These are phyloP conservation scores for Acanthis flammea DNA, from an alignment of 2,797 vertebrate genomes.

Conservation along the genomic window DNA sequence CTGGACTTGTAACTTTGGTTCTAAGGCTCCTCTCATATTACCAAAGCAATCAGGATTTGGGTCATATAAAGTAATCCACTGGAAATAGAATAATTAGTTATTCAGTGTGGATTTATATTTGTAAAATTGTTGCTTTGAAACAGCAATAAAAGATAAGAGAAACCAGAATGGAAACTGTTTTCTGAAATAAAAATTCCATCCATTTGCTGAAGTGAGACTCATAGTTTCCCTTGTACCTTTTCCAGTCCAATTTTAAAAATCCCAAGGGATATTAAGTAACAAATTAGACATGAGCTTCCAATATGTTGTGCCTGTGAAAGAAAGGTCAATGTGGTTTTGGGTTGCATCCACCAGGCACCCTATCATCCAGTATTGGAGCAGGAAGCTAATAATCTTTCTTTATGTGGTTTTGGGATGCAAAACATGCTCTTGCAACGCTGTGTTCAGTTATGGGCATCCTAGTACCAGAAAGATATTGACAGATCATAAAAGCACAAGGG, in stretches of 20 bases:
- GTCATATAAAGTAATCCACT: neutral
- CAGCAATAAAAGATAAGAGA: neutral
- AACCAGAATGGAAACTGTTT: neutral
- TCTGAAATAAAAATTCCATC: neutral
- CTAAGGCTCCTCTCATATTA: neutral
- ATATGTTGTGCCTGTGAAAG: neutral
- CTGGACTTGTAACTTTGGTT: neutral
- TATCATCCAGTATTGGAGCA: neutral
- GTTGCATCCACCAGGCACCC: constrained; percentile 25
- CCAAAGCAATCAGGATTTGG: neutral
- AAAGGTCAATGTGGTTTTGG: constrained; percentile 41
- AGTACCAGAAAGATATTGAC: constrained; percentile 59
- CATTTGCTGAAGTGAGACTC: neutral
- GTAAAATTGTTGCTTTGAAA: neutral
- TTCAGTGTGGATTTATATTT: neutral
- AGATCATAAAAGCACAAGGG: constrained; percentile 47
- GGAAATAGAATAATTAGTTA: neutral
- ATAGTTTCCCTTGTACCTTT: neutral
- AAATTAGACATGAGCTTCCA: constrained; percentile 44
- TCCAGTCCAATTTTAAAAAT: constrained; percentile 11
- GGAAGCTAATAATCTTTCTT: constrained; percentile 52
- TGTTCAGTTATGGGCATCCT: constrained; percentile 43
- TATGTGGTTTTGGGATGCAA: constrained; percentile 47
- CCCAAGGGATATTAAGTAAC: neutral
- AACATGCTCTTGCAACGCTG: constrained; percentile 30